phyloP scores from a whole-genome alignment of 37 sponge, comb jelly and placozoan species.

The Theonella swinhoei region DNA sequence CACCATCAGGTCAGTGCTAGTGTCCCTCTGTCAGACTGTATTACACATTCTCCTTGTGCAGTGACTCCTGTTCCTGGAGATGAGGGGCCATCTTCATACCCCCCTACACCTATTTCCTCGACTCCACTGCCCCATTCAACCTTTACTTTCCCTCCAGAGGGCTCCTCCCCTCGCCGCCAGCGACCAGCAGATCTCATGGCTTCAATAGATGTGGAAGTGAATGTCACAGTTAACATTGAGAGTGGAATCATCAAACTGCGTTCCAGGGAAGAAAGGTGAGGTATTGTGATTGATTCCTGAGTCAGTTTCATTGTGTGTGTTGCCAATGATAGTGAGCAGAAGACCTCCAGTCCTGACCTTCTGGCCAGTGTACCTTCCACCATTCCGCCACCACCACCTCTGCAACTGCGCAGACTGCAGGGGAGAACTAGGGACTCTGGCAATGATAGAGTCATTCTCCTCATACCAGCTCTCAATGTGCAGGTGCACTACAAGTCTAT shows the following conservation, averaged over 20 bases:
- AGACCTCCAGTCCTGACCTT: background rate
- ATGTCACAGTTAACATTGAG: constrained; percentile 66
- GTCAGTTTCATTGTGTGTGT: too few species aligned
- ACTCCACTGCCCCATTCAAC: background rate
- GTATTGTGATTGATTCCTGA: background rate
- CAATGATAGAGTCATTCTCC: constrained; percentile 7
- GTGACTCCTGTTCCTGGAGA: background rate
- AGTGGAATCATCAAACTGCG: constrained; percentile 59
- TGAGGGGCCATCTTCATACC: background rate
- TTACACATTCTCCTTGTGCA: too few species aligned
- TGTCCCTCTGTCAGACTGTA: too few species aligned
- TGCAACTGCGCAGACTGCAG: background rate
- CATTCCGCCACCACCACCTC: too few species aligned
- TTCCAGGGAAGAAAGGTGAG: constrained; percentile 39
- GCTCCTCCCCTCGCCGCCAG: background rate
- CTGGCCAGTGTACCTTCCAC: background rate
- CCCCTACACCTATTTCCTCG: background rate
- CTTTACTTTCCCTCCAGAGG: background rate
- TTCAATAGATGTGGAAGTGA: constrained; percentile 64
- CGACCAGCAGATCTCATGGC: constrained; percentile 2
- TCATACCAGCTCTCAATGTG: constrained; percentile 68
- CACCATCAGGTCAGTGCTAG: background rate
- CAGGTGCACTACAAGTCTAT: constrained; percentile 73
- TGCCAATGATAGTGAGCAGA: background rate
- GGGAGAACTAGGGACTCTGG: background rate